These are phyloP conservation scores for Yponomeuta plumbellus DNA, from an alignment of 2,888 invertebrate genomes.

Conservation along the genomic window DNA sequence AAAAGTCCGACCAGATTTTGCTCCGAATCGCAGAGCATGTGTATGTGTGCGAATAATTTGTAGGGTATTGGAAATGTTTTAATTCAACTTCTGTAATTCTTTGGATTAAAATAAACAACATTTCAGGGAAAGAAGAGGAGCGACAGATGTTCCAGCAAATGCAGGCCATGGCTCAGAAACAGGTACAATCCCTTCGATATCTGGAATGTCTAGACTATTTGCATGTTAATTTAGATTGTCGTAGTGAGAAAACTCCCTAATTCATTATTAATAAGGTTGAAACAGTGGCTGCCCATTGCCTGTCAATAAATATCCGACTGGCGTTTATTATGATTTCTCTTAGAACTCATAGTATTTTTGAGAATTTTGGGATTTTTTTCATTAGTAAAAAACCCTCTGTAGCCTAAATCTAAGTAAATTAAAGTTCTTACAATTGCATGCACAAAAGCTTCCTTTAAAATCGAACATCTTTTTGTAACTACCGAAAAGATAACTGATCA, in stretches of 20 bases:
- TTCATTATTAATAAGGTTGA: neutral
- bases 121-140: conserved; percentile 95
- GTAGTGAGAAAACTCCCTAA: neutral
- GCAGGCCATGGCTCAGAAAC: conserved; percentile 97
- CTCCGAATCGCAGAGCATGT: too few species aligned
- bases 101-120: conserved; percentile 21
- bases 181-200: conserved; percentile 79
- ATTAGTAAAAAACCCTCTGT: neutral
- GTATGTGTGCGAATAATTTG: too few species aligned
- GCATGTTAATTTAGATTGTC: conserved; percentile 34
- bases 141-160: conserved; percentile 97
- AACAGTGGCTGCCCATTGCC: neutral
- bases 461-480: neutral
- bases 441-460: neutral
- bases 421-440: neutral
- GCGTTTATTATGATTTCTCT: too few species aligned
- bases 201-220: conserved; percentile 30
- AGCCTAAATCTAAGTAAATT: neutral
- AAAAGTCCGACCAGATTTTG: too few species aligned
- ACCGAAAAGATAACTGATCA: neutral
- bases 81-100: neutral
- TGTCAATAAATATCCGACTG: too few species aligned
- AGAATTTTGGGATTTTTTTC: neutral
- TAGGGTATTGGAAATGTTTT: too few species aligned
- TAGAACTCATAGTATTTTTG: too few species aligned